Conservation (phyloP, 2,113 vertebrate genomes). For the Tachysurus vachellii region DNA sequence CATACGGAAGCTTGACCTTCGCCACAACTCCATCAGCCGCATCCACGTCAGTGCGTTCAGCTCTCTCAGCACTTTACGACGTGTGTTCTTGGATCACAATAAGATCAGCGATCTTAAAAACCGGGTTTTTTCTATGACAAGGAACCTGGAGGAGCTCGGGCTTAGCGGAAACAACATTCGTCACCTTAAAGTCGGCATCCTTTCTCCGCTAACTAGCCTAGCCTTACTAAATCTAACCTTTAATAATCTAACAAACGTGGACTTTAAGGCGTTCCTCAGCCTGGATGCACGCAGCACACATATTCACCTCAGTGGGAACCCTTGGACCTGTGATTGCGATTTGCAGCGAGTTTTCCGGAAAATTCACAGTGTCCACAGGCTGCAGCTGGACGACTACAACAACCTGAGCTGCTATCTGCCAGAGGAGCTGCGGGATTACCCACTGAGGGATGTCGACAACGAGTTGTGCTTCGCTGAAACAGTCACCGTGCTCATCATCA, state of each 20-base stretch:
- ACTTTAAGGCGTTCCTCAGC: slow-evolving; percentile 77
- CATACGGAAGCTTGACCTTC: slow-evolving; percentile 73
- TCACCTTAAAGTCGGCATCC: slow-evolving; percentile 59
- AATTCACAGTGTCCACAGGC: slow-evolving; percentile 71
- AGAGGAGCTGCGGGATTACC: slow-evolving; percentile 56
- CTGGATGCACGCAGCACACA: slow-evolving; percentile 77
- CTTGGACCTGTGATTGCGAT: slow-evolving; percentile 82
- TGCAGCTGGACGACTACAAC: slow-evolving; percentile 77
- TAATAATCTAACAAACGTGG: slow-evolving; percentile 68
- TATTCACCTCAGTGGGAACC: slow-evolving; percentile 74
- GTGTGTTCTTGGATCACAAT: slow-evolving; percentile 74
- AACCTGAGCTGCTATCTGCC: slow-evolving; percentile 73
- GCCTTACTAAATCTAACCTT: slow-evolving; percentile 69
- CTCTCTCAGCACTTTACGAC: slow-evolving; percentile 70
- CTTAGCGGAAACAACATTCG: slow-evolving; percentile 72
- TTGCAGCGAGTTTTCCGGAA: slow-evolving; percentile 80
- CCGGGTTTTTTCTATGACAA: slow-evolving; percentile 77
- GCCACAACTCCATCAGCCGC: slow-evolving; percentile 67
- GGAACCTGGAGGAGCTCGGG: slow-evolving; percentile 76
- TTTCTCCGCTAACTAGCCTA: slow-evolving; percentile 74
- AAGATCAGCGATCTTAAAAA: slow-evolving; percentile 60
- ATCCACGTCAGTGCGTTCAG: slow-evolving; percentile 68
- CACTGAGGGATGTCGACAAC: slow-evolving; percentile 68
- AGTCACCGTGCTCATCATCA: slow-evolving; percentile 79
- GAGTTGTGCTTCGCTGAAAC: slow-evolving; percentile 79